These are phyloP conservation scores for Nomada ferruginata DNA, from an alignment of 2,888 invertebrate genomes.

Conservation along the genomic window DNA sequence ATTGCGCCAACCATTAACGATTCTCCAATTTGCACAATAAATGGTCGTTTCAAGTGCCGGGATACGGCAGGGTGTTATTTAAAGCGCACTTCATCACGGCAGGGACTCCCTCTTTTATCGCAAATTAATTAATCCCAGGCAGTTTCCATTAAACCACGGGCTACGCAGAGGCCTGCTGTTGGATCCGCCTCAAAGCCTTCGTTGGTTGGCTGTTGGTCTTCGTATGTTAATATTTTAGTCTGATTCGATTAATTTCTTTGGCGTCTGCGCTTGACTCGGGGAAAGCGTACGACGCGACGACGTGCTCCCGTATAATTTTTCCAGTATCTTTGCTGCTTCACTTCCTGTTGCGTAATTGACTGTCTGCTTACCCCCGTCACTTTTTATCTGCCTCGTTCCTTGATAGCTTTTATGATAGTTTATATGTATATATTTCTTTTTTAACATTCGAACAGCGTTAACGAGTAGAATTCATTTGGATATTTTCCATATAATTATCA, in stretches of 20 bases:
- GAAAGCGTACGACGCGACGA: too few relatives aligned
- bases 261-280: neutral
- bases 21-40: conserved; percentile 73
- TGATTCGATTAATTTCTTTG: conserved; percentile 49
- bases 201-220: neutral
- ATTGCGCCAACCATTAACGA: conserved; percentile 73
- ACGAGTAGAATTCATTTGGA: too few relatives aligned
- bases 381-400: neutral
- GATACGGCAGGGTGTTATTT: conserved; percentile 61
- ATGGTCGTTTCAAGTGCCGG: conserved; percentile 68
- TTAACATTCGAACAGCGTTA: too few relatives aligned
- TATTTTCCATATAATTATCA: too few relatives aligned
- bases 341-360: neutral
- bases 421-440: too few relatives aligned
- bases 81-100: conserved; percentile 67
- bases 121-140: conserved; percentile 61
- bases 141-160: conserved; percentile 52
- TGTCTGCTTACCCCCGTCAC: neutral
- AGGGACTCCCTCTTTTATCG: conserved; percentile 59
- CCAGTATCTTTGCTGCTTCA: neutral
- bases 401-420: too few relatives aligned
- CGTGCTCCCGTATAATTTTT: neutral
- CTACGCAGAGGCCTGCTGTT: neutral
- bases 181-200: conserved; percentile 6
- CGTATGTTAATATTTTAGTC: conserved; percentile 38